These are phyloP conservation scores for Cuniculus paca DNA, from an alignment of 2,797 vertebrate species.

Conservation along the genomic window DNA sequence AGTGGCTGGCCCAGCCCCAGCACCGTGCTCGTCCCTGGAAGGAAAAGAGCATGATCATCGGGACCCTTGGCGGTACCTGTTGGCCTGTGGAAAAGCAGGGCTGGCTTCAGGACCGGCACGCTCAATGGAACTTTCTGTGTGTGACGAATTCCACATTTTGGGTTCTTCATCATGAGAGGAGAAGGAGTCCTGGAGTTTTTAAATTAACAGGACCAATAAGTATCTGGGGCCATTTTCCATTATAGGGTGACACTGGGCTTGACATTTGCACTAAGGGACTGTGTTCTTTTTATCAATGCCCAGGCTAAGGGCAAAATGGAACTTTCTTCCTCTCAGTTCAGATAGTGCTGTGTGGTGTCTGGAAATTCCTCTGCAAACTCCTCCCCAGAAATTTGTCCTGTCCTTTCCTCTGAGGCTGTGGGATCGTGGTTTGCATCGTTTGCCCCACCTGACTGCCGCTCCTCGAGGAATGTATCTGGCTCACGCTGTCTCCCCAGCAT, in stretches of 20 bases:
- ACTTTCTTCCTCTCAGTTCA: not conserved
- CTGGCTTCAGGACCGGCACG: not conserved
- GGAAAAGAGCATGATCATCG: not conserved
- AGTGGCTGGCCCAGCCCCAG: not conserved
- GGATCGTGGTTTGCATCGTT: not conserved
- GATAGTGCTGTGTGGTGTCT: not conserved
- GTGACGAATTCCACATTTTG: constrained; percentile 32
- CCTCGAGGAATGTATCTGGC: not conserved
- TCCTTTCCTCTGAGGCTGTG: not conserved
- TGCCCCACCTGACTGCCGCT: not conserved
- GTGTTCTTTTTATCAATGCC: not conserved
- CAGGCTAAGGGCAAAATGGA: not conserved
- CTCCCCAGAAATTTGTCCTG: not conserved
- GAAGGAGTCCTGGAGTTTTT: constrained; percentile 1
- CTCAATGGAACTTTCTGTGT: not conserved
- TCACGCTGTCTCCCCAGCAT: not conserved
- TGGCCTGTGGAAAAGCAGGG: not conserved
- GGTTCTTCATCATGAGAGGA: constrained; percentile 26
- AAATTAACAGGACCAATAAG: not conserved
- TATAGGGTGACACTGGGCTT: not conserved
- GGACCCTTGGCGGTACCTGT: not conserved
- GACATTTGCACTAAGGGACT: not conserved
- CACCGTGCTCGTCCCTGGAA: not conserved
- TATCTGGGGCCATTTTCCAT: constrained; percentile 46
- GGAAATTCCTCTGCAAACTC: not conserved